Base-by-base conservation (phyloP, 2,797 vertebrate species). In the Ctenopoma kingsleyae region DNA sequence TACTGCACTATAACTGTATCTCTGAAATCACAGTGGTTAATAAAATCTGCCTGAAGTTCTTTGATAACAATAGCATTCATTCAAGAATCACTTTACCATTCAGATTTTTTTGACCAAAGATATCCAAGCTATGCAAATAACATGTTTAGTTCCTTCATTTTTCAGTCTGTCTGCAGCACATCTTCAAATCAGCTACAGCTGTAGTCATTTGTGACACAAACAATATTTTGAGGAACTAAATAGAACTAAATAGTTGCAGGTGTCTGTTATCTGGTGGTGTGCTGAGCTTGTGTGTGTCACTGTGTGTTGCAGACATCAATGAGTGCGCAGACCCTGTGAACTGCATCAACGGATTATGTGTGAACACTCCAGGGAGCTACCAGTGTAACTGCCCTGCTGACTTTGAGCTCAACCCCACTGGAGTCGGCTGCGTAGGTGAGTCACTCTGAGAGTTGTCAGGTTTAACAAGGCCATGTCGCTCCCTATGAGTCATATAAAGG, bases 361-460 rank as follows among this genome's bases (percentile, higher is more conserved):
- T 98, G 82, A 99, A 99, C 92, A 97, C 94, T 13, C 96, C 96
- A 0, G 97, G 97, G 27, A 96, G 94, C 89, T 98, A 97, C 91
- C 71, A 94, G 60, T 99, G 97, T 81, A 97, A 95, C 92, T 99
- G 97, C 35, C 97, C 96, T 0, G 92, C 94, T 35, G 97, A 98
- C 84, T 99, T 98, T 10, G 95, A 97, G 89, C 93, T 97, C 69
- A 98, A 98, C 87, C 97, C 97, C 78, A 98, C 96, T 0, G 92
- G 97, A 8, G 96, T 98, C 71, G 97, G 97, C 82, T 99, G 97
- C 0, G 97, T 99, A 64, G 97, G 91, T 92, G 69, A 89, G 92
- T 87, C 40, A 15, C 54, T 15, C 23, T n/a, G 0, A 19, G 23
- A 54, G 17, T 27, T 17, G 11, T 7, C 30, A 51, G 12, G 20